Evolutionary conservation across 2,113 vertebrate species (phyloP).

Genomic region (Orthonyx spaldingii): DNA sequence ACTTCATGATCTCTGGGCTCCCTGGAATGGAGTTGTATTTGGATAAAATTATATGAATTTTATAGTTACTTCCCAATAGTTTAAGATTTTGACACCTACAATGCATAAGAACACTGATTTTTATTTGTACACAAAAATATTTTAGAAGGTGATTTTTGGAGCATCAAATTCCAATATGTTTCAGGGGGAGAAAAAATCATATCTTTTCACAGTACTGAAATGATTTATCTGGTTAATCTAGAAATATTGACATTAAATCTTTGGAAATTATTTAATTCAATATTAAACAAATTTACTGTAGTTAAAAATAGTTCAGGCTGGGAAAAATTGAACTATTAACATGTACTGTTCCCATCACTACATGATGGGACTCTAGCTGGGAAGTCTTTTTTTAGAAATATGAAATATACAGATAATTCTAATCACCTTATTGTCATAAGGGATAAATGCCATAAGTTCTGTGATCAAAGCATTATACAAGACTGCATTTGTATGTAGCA

Average conservation of each 20-base stretch:
- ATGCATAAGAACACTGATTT: background rate
- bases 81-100: background rate
- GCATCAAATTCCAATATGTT: background rate
- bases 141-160: background rate
- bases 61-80: background rate
- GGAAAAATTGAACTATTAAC: background rate
- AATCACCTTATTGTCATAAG: slow-evolving; percentile 48
- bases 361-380: background rate
- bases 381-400: background rate
- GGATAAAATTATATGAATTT: background rate
- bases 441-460: background rate
- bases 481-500: background rate
- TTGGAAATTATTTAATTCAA: background rate
- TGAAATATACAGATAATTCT: background rate
- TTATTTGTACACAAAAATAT: background rate
- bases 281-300: background rate
- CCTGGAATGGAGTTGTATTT: background rate
- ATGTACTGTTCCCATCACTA: background rate
- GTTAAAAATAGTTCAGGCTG: background rate
- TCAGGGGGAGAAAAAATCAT: accelerated
- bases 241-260: background rate
- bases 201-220: background rate
- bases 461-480: slow-evolving; percentile 42
- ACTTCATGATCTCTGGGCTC: background rate
- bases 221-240: background rate